Evolutionary conservation across 2,797 vertebrate genomes (phyloP), one percentile per base, ranked within the genome.

Genomic region (Ibycter americanus): DNA sequence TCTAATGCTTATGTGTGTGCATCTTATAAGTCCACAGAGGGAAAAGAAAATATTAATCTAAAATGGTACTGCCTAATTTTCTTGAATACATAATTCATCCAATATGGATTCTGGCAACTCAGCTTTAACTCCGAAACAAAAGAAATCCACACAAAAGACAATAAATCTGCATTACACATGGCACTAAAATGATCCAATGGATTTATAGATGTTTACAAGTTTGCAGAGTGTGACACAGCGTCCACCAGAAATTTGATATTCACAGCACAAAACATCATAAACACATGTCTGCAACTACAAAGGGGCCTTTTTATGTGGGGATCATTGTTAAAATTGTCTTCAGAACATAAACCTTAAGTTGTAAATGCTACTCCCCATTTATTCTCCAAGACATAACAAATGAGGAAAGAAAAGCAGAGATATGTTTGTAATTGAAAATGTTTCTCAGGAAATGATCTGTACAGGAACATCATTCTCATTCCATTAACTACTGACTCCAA

Each of bases 401-500:
- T 95, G 90, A 89, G 51, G 93, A 93, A 97, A 98, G 96, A 98
- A 97, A 97, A 97, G 96, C 96, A 95, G 92, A 98, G 97, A 97
- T 97, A 97, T 96, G 97, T 97, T 98, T 98, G 97, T 97, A 98
- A 97, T 96, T 98, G 97, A 96, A 98, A 98, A 98, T 98, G 94
- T 98, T 97, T 98, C 97, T 97, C 98, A 98, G 98, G 98, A 98
- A 98, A 98, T 98, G 97, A 97, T 98, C 96, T 97, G 97, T 96
- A 96, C 96, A 97, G 96, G 96, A 98, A 97, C 97, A 97, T 97
- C 97, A 97, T 98, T 97, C 97, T 97, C 96, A 94, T 98, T 97
- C 98, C 98, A 98, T 98, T 98, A 98, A 98, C 98, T 96, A 94
- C 98, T 98, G 98, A 98, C 97, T 98, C 86, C 4, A 67, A 95